Percentiles rank a stretch among this genome's conserved stretches.
Conservation (phyloP, 2,113 vertebrate genomes). For the Takifugu bimaculatus region DNA sequence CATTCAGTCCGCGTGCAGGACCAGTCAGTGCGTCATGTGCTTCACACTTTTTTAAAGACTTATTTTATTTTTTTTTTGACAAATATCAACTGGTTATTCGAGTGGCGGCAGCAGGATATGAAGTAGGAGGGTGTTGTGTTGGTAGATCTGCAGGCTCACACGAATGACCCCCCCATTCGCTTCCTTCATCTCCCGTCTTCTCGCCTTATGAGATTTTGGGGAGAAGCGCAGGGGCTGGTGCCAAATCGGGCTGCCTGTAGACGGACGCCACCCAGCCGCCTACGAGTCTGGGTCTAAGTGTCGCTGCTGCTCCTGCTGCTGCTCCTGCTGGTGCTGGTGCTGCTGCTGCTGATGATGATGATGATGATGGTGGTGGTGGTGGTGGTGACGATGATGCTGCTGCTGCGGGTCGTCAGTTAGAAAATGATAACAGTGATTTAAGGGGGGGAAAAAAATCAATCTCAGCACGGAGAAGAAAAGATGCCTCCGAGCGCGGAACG, state of each 20-base stretch:
- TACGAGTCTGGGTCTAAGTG: slow-evolving; percentile 64
- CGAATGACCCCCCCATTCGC: slow-evolving; percentile 36
- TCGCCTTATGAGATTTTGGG: slow-evolving; percentile 39
- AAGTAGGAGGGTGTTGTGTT: not conserved
- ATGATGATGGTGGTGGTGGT: not conserved
- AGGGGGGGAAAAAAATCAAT: slow-evolving; percentile 12
- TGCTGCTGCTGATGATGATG: not conserved
- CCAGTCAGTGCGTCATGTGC: slow-evolving; percentile 41
- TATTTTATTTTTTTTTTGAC: slow-evolving; percentile 6
- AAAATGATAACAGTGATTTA: slow-evolving; percentile 12
- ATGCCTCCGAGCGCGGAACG: slow-evolving; percentile 31
- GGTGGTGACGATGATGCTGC: not conserved
- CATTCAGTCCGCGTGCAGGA: slow-evolving; percentile 54
- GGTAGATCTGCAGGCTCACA: slow-evolving; percentile 24
- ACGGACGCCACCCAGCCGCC: slow-evolving; percentile 65
- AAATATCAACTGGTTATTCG: slow-evolving; percentile 53
- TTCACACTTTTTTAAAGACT: slow-evolving; percentile 48
- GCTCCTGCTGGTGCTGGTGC: not conserved
- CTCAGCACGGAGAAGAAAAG: slow-evolving; percentile 19
- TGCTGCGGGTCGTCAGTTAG: slow-evolving; percentile 7
- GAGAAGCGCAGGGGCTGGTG: slow-evolving; percentile 22
- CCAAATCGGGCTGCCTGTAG: slow-evolving; percentile 47
- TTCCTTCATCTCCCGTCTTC: slow-evolving; percentile 45
- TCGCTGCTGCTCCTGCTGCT: slow-evolving; percentile 7
- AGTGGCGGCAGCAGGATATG: slow-evolving; percentile 10